These are phyloP conservation scores for Acleris emargana DNA, from an alignment of 2,888 invertebrate species.

Conservation along the genomic window DNA sequence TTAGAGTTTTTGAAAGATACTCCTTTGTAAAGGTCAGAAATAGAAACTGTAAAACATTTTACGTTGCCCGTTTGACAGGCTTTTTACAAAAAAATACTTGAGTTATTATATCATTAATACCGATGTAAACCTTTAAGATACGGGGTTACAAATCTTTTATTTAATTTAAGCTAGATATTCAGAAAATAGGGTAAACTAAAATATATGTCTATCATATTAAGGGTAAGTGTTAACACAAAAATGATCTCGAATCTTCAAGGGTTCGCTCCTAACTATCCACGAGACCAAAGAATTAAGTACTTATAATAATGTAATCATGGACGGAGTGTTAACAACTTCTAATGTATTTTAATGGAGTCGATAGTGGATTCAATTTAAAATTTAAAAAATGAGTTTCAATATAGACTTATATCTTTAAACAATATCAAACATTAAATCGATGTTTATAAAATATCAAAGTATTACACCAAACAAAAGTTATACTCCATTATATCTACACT, in stretches of 20 bases:
- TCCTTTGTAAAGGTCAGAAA: not conserved
- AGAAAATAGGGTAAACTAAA: constrained; percentile 20
- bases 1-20: not conserved
- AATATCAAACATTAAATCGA: no score
- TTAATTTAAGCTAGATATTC: constrained; percentile 2
- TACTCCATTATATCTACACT: constrained; percentile 58
- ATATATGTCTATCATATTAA: constrained; percentile 24
- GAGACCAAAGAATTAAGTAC: constrained; percentile 77
- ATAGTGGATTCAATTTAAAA: not conserved
- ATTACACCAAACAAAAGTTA: constrained; percentile 51
- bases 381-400: constrained; percentile 5
- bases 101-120: constrained; percentile 5
- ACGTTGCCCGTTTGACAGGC: not conserved
- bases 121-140: not conserved
- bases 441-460: constrained; percentile 25
- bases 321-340: constrained; percentile 75
- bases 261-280: constrained; percentile 38
- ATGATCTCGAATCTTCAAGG: constrained; percentile 27
- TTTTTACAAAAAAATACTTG: not conserved
- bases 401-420: not conserved
- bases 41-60: not conserved
- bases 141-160: not conserved
- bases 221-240: constrained; percentile 39
- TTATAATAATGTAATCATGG: constrained; percentile 72
- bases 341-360: constrained; percentile 29